Conservation (phyloP, 2,113 vertebrate genomes). For the Alaudala cheleensis region DNA sequence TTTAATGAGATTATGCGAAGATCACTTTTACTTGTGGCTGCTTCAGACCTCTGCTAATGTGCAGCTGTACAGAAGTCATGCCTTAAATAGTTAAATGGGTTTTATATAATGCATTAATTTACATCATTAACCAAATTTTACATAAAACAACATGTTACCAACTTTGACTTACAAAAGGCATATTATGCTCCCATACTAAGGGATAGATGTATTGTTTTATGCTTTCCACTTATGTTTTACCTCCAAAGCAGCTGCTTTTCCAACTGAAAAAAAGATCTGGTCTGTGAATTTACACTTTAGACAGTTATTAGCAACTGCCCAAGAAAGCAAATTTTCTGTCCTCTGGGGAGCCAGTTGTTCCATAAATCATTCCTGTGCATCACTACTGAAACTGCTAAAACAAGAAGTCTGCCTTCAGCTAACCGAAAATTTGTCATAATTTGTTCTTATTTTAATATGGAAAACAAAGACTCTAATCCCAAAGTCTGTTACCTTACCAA, state of each 20-base stretch:
- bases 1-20: not conserved
- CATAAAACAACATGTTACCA: not conserved
- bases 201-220: not conserved
- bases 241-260: not conserved
- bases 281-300: not conserved
- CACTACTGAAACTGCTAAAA: not conserved
- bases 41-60: not conserved
- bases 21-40: not conserved
- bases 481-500: not conserved
- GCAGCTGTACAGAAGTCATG: not conserved
- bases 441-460: not conserved
- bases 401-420: not conserved
- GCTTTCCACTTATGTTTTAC: not conserved
- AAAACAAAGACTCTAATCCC: not conserved
- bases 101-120: not conserved
- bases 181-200: not conserved
- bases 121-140: not conserved
- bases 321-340: not conserved
- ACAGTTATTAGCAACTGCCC: not conserved
- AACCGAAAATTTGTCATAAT: not conserved
- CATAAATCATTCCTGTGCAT: not conserved
- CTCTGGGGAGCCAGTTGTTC: not conserved
- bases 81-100: not conserved
- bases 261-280: not conserved
- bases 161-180: not conserved